Percentiles rank a stretch among this genome's conserved stretches.
Evolutionary conservation across 2,113 vertebrate species (phyloP).

Genomic region (Prionailurus bengalensis): DNA sequence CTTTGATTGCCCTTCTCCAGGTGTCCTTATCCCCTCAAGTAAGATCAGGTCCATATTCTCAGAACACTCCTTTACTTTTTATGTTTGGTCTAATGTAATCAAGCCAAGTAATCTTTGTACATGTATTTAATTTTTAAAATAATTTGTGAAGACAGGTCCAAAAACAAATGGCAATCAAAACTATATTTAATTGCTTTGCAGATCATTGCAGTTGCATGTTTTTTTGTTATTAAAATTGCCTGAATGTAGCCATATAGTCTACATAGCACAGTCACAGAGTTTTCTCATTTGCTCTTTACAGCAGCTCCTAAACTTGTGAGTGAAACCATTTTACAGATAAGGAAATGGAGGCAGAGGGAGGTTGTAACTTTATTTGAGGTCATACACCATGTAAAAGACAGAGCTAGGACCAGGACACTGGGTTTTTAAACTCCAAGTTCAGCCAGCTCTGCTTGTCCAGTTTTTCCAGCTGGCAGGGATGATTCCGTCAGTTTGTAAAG

Average conservation of each 20-base stretch:
- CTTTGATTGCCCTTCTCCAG: not conserved
- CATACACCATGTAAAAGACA: not conserved
- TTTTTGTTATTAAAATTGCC: slow-evolving; percentile 9
- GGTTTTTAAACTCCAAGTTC: not conserved
- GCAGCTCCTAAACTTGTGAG: not conserved
- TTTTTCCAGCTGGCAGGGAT: not conserved
- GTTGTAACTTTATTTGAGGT: not conserved
- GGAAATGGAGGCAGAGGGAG: not conserved
- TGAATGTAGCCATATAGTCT: not conserved
- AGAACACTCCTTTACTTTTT: not conserved
- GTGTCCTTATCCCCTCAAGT: not conserved
- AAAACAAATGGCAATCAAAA: not conserved
- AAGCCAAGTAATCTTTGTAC: slow-evolving; percentile 9
- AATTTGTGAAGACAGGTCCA: not conserved
- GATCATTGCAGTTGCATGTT: not conserved
- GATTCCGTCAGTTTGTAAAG: not conserved
- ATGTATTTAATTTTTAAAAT: slow-evolving; percentile 42
- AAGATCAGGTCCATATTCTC: not conserved
- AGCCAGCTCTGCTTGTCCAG: not conserved
- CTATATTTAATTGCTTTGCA: not conserved
- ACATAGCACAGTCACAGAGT: not conserved
- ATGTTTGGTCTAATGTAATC: slow-evolving; percentile 1
- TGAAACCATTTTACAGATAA: not conserved
- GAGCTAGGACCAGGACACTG: not conserved
- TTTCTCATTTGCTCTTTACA: not conserved